These are phyloP conservation scores for Ciconia nigra DNA, from an alignment of 2,797 vertebrate species.

Conservation along the genomic window DNA sequence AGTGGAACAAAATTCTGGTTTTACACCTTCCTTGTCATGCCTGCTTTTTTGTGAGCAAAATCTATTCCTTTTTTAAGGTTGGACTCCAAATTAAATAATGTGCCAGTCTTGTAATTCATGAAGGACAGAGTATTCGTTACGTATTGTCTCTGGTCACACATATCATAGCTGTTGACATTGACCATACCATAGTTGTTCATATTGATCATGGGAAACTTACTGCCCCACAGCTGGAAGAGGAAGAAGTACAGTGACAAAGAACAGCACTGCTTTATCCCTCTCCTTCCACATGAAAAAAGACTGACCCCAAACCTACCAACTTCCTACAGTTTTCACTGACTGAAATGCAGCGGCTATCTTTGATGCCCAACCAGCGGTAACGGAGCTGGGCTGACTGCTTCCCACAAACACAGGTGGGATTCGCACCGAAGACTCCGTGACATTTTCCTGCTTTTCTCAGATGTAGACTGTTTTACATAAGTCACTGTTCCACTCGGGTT, in stretches of 20 bases:
- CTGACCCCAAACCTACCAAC: not conserved
- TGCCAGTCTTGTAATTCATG: not conserved
- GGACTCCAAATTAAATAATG: not conserved
- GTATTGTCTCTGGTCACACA: not conserved
- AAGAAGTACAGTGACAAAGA: not conserved
- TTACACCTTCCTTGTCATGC: not conserved
- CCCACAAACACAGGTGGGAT: not conserved
- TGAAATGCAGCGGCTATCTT: not conserved
- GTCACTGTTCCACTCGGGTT: not conserved
- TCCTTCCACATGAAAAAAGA: not conserved
- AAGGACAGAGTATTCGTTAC: not conserved
- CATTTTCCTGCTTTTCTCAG: not conserved
- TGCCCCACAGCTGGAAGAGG: not conserved
- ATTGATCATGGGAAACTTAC: not conserved
- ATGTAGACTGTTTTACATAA: not conserved
- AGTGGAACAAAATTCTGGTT: not conserved
- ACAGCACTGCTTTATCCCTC: not conserved
- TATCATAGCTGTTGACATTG: not conserved
- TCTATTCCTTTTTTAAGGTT: not conserved
- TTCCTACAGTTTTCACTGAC: not conserved
- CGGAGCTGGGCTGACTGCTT: not conserved
- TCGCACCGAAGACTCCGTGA: not conserved
- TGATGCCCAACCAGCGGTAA: not conserved
- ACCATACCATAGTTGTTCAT: not conserved
- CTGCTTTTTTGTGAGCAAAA: not conserved